Base-by-base conservation (phyloP, 2,888 invertebrate species). In the Brachyptera risi region DNA sequence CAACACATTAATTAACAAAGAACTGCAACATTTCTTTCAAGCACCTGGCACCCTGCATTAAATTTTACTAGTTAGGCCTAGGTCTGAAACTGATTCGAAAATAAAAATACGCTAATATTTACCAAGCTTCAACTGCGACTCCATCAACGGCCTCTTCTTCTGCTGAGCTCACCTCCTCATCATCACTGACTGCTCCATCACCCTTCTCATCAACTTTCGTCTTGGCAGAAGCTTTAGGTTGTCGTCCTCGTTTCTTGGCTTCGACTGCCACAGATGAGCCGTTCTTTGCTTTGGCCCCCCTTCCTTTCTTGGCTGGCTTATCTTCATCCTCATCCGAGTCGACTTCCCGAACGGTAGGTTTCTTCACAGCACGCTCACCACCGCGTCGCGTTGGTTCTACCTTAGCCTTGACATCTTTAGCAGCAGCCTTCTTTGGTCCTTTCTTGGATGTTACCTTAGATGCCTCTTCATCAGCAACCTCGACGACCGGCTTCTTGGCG, bases 101-200 rank as follows among this genome's bases (percentile, higher is more conserved):
- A 17, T 44, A 47, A 24, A 2, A 24, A 21, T 1, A 23, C 23
- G 49, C 2, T 17, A 17, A 35, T 26, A 31, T 38, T 35, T 54
- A 63, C 63, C 63, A 63, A 54, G 60, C 60, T 37, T 63, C 63
- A 9, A 63, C 58, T 15, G 58, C 17, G 37, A 63, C 51, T 15
- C 31, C 42, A 3, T 27, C 51, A 2, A 42, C 40, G 5, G 17
- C 37, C 15, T 15, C 17, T 5, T 17, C 51, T 15, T 50, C 59
- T 7, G 26, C 50, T n/a, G 47, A 24, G 35, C 21, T 37, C 7
- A 44, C 44, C 3, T 40, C 42, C 7, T 9, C 38, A 5, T 9
- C 27, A 7, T 54, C 59, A 7, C 23, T 42, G 9, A 13, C 38
- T n/a, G n/a, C n/a, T 4, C 17, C 50, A 17, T 56, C 19, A 2